A percentile compares a stretch with the other conserved stretches of the same genome.
These are phyloP conservation scores for Trichopria drosophilae DNA, from an alignment of 2,888 invertebrate species.

Conservation along the genomic window DNA sequence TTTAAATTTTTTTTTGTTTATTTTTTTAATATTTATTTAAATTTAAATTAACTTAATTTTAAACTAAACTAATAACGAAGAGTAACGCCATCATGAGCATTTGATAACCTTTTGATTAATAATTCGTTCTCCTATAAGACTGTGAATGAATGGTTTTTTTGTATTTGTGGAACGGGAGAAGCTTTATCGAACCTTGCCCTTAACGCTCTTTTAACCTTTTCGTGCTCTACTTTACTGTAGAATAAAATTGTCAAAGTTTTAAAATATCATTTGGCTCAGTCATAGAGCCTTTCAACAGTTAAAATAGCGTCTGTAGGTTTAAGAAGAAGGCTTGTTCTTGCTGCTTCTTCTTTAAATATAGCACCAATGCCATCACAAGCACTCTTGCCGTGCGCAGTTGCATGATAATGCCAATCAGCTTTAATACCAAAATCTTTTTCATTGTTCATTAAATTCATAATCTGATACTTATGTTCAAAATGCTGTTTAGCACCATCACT, in stretches of 20 bases:
- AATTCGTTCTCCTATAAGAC: neutral
- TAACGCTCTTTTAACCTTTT: neutral
- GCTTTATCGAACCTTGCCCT: neutral
- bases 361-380: too few relatives aligned
- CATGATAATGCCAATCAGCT: neutral
- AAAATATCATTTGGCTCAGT: neutral
- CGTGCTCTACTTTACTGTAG: constrained; percentile 4
- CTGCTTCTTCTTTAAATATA: constrained; percentile 5
- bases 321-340: neutral
- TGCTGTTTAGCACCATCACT: too few relatives aligned
- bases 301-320: constrained; percentile 3
- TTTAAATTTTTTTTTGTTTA: too few relatives aligned
- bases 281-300: too few relatives aligned
- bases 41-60: too few relatives aligned
- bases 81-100: neutral
- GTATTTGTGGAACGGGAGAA: neutral
- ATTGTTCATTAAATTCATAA: neutral
- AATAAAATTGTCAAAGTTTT: neutral
- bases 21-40: too few relatives aligned
- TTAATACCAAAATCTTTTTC: too few relatives aligned
- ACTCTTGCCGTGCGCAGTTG: neutral
- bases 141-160: neutral
- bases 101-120: constrained; percentile 2
- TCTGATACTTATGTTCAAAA: neutral
- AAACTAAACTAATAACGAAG: too few relatives aligned